Conservation (phyloP, 2,797 vertebrate genomes). For the Emys orbicularis region DNA sequence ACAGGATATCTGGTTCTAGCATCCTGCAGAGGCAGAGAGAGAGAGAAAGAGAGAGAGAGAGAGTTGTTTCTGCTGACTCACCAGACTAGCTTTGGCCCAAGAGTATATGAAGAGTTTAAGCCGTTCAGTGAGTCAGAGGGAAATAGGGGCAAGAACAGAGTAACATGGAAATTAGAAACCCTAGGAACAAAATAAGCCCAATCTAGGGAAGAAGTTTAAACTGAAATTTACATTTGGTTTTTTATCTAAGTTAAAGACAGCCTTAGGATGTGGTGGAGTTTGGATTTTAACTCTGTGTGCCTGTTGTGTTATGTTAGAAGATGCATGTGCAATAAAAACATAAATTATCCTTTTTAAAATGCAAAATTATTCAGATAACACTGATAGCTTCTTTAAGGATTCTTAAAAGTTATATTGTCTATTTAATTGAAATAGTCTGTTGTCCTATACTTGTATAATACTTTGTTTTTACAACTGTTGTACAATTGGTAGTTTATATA, state of each 20-base stretch:
- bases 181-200: neutral
- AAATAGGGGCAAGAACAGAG: neutral
- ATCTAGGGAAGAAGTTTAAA: neutral
- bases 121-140: neutral
- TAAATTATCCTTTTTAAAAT: neutral
- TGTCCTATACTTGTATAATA: neutral
- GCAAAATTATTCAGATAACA: neutral
- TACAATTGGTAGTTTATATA: neutral
- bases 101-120: neutral
- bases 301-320: neutral
- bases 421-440: neutral
- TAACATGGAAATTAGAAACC: neutral
- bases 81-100: neutral
- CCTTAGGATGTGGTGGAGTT: neutral
- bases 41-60: neutral
- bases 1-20: neutral
- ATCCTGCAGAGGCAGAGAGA: neutral
- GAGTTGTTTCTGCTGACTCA: neutral
- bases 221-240: neutral
- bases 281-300: neutral
- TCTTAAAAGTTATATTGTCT: neutral
- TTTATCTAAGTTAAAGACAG: neutral
- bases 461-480: neutral
- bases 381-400: neutral
- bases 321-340: neutral